phyloP scores from a whole-genome alignment of 2,888 invertebrate genomes.

The Cerastoderma edule region DNA sequence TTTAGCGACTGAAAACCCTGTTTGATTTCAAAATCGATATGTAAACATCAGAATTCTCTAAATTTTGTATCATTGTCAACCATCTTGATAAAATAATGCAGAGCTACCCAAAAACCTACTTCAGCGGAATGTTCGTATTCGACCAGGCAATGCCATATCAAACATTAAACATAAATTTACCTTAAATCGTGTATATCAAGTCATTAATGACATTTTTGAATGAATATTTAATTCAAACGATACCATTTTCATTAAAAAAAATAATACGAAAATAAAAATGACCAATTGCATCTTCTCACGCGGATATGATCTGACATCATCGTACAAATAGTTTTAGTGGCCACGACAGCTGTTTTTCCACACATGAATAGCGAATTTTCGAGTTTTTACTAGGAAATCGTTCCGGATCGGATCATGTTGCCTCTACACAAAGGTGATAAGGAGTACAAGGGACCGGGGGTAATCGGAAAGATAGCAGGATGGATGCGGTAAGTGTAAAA shows the following conservation, averaged over 20 bases:
- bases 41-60: too few relatives aligned
- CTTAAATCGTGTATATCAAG: too few relatives aligned
- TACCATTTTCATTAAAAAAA: background rate
- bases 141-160: too few relatives aligned
- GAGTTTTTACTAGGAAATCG: too few relatives aligned
- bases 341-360: constrained; percentile 61
- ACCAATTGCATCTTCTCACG: background rate
- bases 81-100: constrained; percentile 18
- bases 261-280: constrained; percentile 8
- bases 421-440: constrained; percentile 83
- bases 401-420: constrained; percentile 76
- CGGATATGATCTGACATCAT: constrained; percentile 7
- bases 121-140: too few relatives aligned
- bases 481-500: constrained; percentile 82
- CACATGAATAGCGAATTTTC: background rate
- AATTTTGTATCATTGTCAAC: constrained; percentile 1
- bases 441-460: constrained; percentile 79
- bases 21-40: too few relatives aligned
- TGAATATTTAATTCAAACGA: too few relatives aligned
- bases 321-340: constrained; percentile 16
- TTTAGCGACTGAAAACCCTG: too few relatives aligned
- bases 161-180: too few relatives aligned
- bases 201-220: too few relatives aligned
- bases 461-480: constrained; percentile 82
- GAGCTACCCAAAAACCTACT: background rate